phyloP scores from a whole-genome alignment of 2,888 invertebrate genomes.

The Ophioninae sp. region DNA sequence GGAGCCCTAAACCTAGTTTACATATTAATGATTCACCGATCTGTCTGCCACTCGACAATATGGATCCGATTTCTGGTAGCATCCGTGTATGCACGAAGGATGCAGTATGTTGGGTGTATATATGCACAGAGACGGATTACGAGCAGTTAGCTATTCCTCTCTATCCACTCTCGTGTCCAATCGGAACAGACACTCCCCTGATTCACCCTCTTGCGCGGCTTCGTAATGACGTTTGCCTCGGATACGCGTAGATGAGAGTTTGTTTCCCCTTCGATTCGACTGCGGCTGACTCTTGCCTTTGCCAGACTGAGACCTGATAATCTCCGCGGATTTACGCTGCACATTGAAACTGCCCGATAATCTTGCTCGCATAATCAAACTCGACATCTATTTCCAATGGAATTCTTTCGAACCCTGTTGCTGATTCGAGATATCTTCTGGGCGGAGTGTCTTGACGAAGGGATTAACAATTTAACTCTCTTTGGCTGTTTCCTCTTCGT shows the following conservation, averaged over 20 bases:
- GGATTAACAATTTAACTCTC: background rate
- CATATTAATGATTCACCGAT: conserved; percentile 68
- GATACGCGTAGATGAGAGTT: conserved; percentile 41
- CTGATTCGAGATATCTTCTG: background rate
- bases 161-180: conserved; percentile 32
- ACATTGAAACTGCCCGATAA: conserved; percentile 2
- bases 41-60: conserved; percentile 63
- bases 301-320: conserved; percentile 10
- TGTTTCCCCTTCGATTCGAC: conserved; percentile 35
- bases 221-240: conserved; percentile 61
- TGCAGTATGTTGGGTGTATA: conserved; percentile 3
- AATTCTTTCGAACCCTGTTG: background rate
- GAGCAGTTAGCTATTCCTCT: conserved; percentile 35
- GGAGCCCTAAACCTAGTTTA: conserved; percentile 66
- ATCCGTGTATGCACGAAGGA: conserved; percentile 33
- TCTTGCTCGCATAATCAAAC: background rate
- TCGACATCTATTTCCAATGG: no score
- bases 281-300: conserved; percentile 22
- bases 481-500: conserved; percentile 19
- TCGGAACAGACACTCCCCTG: conserved; percentile 43
- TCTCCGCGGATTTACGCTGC: background rate
- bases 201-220: conserved; percentile 42
- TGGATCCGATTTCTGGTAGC: conserved; percentile 60
- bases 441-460: background rate
- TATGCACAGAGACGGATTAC: conserved; percentile 31